A percentile compares a stretch with the other conserved stretches of the same genome.
These are phyloP conservation scores for Cosmopolites sordidus DNA, from an alignment of 2,888 invertebrate genomes.

Conservation along the genomic window DNA sequence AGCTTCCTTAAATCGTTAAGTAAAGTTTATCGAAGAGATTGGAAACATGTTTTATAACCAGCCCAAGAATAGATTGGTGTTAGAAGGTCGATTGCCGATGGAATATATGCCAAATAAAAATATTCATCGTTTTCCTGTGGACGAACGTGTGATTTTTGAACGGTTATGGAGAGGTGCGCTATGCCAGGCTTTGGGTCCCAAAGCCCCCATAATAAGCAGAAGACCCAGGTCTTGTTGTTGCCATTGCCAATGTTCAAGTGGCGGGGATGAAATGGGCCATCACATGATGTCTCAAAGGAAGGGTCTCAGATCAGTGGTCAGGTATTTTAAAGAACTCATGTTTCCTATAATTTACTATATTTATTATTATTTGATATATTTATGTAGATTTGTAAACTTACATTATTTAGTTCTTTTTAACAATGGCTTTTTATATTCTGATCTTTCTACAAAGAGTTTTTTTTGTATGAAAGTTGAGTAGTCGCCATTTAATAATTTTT, in stretches of 20 bases:
- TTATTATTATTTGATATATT: too few relatives aligned
- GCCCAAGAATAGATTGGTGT: constrained; percentile 11
- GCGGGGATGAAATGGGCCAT: constrained; percentile 39
- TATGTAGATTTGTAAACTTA: too few relatives aligned
- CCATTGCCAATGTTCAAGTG: constrained; percentile 48
- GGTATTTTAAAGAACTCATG: constrained; percentile 53
- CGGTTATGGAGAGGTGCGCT: constrained; percentile 64
- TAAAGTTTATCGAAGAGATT: constrained; percentile 7
- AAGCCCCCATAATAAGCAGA: constrained; percentile 23
- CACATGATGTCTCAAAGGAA: neutral
- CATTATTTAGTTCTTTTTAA: too few relatives aligned
- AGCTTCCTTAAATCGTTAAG: constrained; percentile 11
- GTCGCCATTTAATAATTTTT: too few relatives aligned
- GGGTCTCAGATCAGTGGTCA: constrained; percentile 62
- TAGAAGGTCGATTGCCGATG: constrained; percentile 14
- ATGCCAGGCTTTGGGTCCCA: constrained; percentile 44
- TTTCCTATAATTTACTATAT: too few relatives aligned
- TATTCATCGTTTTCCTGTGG: constrained; percentile 47
- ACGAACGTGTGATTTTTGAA: constrained; percentile 66
- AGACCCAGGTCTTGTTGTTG: constrained; percentile 41
- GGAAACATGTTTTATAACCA: constrained; percentile 6
- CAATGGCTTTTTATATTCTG: too few relatives aligned
- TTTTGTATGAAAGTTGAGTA: too few relatives aligned
- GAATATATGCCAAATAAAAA: constrained; percentile 6
- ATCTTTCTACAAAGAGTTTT: too few relatives aligned